These are phyloP conservation scores for Thysanoteuthis rhombus DNA, from an alignment of 2,888 invertebrate species.

Conservation along the genomic window DNA sequence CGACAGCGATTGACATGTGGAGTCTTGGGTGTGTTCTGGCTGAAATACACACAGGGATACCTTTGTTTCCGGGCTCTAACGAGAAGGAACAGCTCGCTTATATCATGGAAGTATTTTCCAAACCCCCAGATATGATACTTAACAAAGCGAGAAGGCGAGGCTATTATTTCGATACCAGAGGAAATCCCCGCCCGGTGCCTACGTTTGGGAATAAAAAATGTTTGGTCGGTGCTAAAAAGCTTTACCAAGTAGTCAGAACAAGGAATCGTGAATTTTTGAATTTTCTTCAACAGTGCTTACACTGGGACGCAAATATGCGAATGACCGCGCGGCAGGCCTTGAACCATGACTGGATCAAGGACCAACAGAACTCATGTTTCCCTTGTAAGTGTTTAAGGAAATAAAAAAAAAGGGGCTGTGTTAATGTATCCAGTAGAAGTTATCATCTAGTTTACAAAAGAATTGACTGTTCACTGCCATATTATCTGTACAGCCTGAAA, in stretches of 20 bases:
- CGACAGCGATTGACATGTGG: not conserved
- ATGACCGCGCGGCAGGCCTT: not conserved
- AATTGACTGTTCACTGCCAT: too few species aligned
- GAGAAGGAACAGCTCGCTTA: not conserved
- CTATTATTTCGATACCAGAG: not conserved
- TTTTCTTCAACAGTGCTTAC: not conserved
- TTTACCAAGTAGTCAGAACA: not conserved
- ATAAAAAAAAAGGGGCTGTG: not conserved
- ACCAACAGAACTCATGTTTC: not conserved
- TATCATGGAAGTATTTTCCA: not conserved
- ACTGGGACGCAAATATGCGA: not conserved
- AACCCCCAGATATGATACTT: not conserved
- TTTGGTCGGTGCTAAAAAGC: not conserved
- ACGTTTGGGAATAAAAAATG: not conserved
- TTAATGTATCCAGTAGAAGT: not conserved
- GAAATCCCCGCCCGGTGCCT: not conserved
- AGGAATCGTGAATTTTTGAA: not conserved
- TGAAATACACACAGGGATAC: not conserved
- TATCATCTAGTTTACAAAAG: too few species aligned
- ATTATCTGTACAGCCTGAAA: too few species aligned
- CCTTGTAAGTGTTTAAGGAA: not conserved
- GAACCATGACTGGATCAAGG: not conserved
- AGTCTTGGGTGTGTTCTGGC: not conserved
- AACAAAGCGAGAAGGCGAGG: not conserved
- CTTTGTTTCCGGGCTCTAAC: not conserved